Percentiles rank a stretch among this genome's conserved stretches.
phyloP scores from a whole-genome alignment of 1,140 invertebrate species.

The Lerema accius region DNA sequence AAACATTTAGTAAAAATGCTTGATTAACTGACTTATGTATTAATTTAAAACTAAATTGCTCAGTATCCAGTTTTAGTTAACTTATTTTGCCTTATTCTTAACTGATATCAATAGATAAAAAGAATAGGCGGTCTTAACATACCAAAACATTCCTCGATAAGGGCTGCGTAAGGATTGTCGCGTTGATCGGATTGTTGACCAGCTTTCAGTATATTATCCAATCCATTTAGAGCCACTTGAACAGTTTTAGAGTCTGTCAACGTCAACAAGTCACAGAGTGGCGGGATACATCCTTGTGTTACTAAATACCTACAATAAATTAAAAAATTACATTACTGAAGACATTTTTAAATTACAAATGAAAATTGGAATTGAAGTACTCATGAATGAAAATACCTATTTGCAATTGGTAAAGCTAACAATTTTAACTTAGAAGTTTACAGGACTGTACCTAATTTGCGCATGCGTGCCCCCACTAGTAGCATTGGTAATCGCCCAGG shows the following conservation, averaged over 20 bases:
- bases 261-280: conserved; percentile 96
- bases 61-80: too few species aligned
- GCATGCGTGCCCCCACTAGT: conserved; percentile 97
- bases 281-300: conserved; percentile 93
- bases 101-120: conserved; percentile 8
- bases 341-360: too few species aligned
- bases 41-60: too few species aligned
- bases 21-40: too few species aligned
- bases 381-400: too few species aligned
- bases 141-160: conserved; percentile 98
- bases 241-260: conserved; percentile 98
- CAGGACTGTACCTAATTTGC: conserved; percentile 96
- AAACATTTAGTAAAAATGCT: conserved; percentile 30
- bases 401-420: too few species aligned
- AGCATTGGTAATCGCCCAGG: conserved; percentile 99
- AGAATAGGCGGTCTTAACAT: conserved; percentile 63
- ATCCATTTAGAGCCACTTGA: conserved; percentile 97
- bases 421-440: too few species aligned
- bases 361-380: too few species aligned
- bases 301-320: conserved; percentile 83
- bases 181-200: conserved; percentile 91
- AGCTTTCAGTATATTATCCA: conserved; percentile 97
- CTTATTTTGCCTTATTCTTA: too few species aligned
- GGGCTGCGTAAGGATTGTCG: conserved; percentile 95
- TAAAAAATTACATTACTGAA: too few species aligned